Percentiles rank a stretch among this genome's conserved stretches.
Evolutionary conservation across 2,113 vertebrate species (phyloP).

Genomic region (Catharus minimus): DNA sequence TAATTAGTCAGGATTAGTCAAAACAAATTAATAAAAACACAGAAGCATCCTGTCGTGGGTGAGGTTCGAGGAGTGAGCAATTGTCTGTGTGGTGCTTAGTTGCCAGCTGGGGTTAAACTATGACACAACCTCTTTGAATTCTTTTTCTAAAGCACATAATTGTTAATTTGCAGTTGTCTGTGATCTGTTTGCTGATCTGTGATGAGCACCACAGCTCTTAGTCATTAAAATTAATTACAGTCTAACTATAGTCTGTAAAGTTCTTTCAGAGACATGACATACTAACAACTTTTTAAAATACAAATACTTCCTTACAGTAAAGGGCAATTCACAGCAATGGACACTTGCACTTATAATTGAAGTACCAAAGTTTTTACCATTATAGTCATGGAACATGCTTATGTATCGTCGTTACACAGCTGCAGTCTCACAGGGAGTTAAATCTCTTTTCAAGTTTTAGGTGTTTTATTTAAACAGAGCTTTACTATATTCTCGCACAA

Average conservation of each 20-base stretch:
- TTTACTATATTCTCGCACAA: background rate
- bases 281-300: background rate
- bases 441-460: background rate
- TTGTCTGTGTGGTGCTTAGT: background rate
- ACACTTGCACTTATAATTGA: background rate
- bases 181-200: background rate
- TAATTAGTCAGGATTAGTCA: background rate
- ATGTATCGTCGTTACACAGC: background rate
- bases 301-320: background rate
- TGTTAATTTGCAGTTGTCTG: background rate
- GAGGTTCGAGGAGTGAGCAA: rapidly evolving
- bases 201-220: background rate
- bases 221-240: slow-evolving; percentile 24
- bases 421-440: background rate
- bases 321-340: background rate
- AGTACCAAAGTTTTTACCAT: background rate
- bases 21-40: background rate
- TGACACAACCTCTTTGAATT: background rate
- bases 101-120: background rate
- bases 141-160: background rate
- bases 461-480: background rate
- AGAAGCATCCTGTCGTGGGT: background rate
- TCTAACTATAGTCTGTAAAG: background rate
- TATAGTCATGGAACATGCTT: background rate
- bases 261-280: background rate